Base-by-base conservation (phyloP, 2,797 vertebrate genomes). In the Anabacerthia variegaticeps region DNA sequence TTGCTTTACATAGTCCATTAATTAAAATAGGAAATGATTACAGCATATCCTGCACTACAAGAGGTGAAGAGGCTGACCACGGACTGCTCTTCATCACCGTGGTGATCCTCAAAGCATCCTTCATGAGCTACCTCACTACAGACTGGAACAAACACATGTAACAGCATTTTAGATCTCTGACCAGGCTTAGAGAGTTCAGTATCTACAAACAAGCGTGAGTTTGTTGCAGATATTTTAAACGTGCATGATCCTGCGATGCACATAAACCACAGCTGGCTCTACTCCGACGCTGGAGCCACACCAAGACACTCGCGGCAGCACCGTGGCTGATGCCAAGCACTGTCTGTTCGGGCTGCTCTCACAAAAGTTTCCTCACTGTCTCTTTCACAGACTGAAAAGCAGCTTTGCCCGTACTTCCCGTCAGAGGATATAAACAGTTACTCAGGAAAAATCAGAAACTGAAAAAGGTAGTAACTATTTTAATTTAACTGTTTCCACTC, bases 311-410 rank as follows among this genome's bases (percentile, higher is more conserved):
- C 15, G 7, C 0, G 0, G 54, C 49, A 71, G 66, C 52, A 14
- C 39, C 0, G 0, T 0, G 0, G 46, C 7, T 1, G 1, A 18
- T 10, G 55, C 87, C 72, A 51, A 52, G 71, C 67, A 5, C 26
- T 10, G 54, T 8, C 52, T 18, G 3, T 5, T 26, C 6, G 5
- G 22, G 51, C 77, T 37, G 39, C 67, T 65, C 68, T n/a, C 55
- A 54, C 1, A 0, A 69, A 46, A 44, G n/a, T 7, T n/a, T 43
- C 55, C 65, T 91, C 32, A 2, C 28, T 56, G 55, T 2, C 34
- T 18, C 67, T 36, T 69, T 39, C 63, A 14, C 0, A 9, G 66
- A 37, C 77, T 2, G 18, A 73, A 85, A 93, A 78, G 36, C 48
- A 51, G n/a, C 63, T 75, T 43, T 71, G 21, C 41, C 73, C 6